Percentiles rank a stretch among this genome's conserved stretches.
Evolutionary conservation across 1,140 invertebrate species (phyloP).

Genomic region (Drosophila varians): DNA sequence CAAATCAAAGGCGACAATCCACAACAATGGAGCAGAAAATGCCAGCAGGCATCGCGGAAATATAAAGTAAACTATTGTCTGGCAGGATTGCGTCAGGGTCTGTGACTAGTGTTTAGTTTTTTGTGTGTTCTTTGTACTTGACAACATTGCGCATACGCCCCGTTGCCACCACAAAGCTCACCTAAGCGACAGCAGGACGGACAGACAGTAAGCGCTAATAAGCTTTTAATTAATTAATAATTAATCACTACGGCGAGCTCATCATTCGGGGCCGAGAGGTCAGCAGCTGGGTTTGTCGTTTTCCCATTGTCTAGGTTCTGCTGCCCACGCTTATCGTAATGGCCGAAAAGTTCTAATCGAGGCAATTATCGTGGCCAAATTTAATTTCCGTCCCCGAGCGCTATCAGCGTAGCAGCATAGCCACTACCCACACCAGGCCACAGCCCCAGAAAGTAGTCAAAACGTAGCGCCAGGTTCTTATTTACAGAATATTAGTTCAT

Average conservation of each 20-base stretch:
- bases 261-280: slow-evolving; percentile 32
- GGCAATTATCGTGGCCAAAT: slow-evolving; percentile 79
- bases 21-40: slow-evolving; percentile 35
- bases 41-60: slow-evolving; percentile 35
- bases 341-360: slow-evolving; percentile 77
- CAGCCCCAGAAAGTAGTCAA: slow-evolving; percentile 12
- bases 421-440: slow-evolving; percentile 1
- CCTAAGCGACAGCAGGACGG: neutral
- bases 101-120: slow-evolving; percentile 4
- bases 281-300: slow-evolving; percentile 41
- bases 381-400: slow-evolving; percentile 75
- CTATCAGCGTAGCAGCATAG: slow-evolving; percentile 45
- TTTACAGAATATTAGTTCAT: slow-evolving; percentile 76
- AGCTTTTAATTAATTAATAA: slow-evolving; percentile 79
- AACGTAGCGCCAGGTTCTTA: slow-evolving; percentile 47
- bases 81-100: slow-evolving; percentile 27
- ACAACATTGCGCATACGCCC: slow-evolving; percentile 45
- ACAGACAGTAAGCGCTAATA: slow-evolving; percentile 47
- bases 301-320: slow-evolving; percentile 27
- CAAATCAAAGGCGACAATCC: slow-evolving; percentile 46
- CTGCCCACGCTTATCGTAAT: slow-evolving; percentile 72
- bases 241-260: slow-evolving; percentile 59
- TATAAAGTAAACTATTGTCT: slow-evolving; percentile 46
- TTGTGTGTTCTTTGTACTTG: slow-evolving; percentile 14
- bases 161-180: neutral